phyloP scores from a whole-genome alignment of 2,113 vertebrate species.

The Chionomys nivalis region DNA sequence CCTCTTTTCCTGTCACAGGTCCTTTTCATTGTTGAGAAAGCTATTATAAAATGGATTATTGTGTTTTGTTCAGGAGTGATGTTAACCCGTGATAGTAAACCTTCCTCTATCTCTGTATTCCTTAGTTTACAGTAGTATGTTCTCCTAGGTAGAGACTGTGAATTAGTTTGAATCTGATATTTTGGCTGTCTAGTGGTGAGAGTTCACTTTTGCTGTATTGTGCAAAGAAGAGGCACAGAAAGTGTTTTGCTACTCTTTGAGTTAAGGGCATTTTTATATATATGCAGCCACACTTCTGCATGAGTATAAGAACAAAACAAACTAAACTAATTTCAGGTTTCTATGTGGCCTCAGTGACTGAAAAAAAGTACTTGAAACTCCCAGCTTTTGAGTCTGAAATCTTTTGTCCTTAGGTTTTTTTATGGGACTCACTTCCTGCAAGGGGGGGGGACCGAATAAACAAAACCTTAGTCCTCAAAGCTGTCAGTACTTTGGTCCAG shows the following conservation, averaged over 20 bases:
- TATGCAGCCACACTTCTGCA: neutral
- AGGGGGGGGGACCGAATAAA: neutral
- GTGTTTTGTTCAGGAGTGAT: conserved; percentile 43
- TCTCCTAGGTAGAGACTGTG: conserved; percentile 44
- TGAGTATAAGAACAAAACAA: conserved; percentile 14
- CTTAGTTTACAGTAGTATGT: conserved; percentile 15
- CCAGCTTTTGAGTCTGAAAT: conserved; percentile 82
- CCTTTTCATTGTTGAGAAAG: conserved; percentile 46
- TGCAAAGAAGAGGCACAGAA: conserved; percentile 20
- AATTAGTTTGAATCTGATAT: conserved; percentile 43
- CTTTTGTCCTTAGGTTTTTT: conserved; percentile 83
- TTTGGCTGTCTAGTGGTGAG: conserved; percentile 33
- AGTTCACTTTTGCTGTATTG: conserved; percentile 52
- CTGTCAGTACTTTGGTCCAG: conserved; percentile 69
- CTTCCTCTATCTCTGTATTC: neutral
- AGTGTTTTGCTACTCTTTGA: conserved; percentile 39
- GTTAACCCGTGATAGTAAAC: neutral
- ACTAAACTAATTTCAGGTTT: conserved; percentile 61
- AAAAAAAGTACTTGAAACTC: conserved; percentile 75
- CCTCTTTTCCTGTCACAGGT: neutral
- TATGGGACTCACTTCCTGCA: conserved; percentile 67
- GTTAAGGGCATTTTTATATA: neutral
- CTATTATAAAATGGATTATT: conserved; percentile 10
- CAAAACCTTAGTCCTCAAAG: conserved; percentile 67
- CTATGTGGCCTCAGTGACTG: conserved; percentile 79